Evolutionary conservation across 2,797 vertebrate genomes (phyloP), one percentile per base, ranked within the genome.

Genomic region (Falco novaeseelandiae): DNA sequence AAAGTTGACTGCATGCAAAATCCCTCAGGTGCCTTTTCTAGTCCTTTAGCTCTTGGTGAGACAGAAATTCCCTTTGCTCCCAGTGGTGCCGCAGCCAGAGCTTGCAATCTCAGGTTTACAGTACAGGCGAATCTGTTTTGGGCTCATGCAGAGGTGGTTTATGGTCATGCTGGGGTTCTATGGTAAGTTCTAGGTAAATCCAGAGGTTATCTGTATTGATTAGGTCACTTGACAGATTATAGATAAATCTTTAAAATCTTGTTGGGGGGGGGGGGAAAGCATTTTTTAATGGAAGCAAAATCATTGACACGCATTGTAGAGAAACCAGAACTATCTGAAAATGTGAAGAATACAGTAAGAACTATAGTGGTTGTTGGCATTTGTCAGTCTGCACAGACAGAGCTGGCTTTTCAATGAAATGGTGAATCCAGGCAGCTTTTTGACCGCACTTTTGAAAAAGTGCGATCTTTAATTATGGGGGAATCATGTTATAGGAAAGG

Each of bases 71-170:
- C 80, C 61, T 72, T 29, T 40, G 32, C 70, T 73, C 59, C 38
- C 62, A 59, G 65, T 6, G 1, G 22, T 26, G 12, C 42, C 9
- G 23, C 22, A 18, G n/a, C 25, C 55, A 30, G 32, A 51, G 18
- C 36, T 26, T 40, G 21, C 18, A 12, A 44, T 57, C 57, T 88
- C 34, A 27, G n/a, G 29, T 59, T 72, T 63, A 29, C 17, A 10
- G 8, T 8, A 36, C 0, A 10, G 23, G 49, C 21, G 72, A 6
- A 1, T 48, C 2, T 38, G 13, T 46, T 77, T 51, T 40, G 1
- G 48, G 20, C n/a, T 36, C 12, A 4, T 14, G 54, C 27, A 25
- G 8, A 30, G 46, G 38, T 3, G 44, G 38, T 57, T 87, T 65
- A 13, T 12, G 25, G 36, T 23, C 14, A 6, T 66, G 46, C 59